Conservation (phyloP, 2,888 invertebrate genomes). For the Limnephilus rhombicus region DNA sequence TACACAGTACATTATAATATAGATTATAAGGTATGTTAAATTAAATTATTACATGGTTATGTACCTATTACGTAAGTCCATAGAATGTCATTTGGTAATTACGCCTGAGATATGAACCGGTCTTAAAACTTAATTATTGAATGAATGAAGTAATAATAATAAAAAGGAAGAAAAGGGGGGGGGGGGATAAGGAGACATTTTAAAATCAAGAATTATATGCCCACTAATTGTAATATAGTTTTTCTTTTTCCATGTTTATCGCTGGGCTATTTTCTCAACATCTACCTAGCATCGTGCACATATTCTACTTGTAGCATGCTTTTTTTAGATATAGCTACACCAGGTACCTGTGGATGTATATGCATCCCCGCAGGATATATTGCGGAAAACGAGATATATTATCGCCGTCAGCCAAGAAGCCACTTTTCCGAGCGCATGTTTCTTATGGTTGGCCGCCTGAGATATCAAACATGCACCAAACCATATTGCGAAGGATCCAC, state of each 20-base stretch:
- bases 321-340: background rate
- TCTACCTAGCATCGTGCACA: background rate
- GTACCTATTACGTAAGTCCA: too few species aligned
- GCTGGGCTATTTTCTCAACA: background rate
- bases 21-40: too few species aligned
- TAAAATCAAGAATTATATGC: too few species aligned
- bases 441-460: background rate
- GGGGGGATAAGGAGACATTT: too few species aligned
- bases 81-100: too few species aligned
- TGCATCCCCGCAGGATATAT: background rate
- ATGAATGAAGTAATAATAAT: too few species aligned
- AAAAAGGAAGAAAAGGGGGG: too few species aligned
- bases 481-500: background rate
- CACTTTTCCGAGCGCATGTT: conserved; percentile 23
- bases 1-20: too few species aligned
- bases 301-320: background rate
- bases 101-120: too few species aligned
- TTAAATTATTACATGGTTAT: too few species aligned
- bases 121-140: too few species aligned
- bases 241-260: background rate
- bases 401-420: conserved; percentile 29
- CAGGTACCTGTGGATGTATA: background rate
- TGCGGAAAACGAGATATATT: conserved; percentile 13
- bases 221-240: background rate
- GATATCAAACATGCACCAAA: conserved; percentile 13